Evolutionary conservation across 2,113 vertebrate species (phyloP).

Genomic region (Ageneiosus marmoratus): DNA sequence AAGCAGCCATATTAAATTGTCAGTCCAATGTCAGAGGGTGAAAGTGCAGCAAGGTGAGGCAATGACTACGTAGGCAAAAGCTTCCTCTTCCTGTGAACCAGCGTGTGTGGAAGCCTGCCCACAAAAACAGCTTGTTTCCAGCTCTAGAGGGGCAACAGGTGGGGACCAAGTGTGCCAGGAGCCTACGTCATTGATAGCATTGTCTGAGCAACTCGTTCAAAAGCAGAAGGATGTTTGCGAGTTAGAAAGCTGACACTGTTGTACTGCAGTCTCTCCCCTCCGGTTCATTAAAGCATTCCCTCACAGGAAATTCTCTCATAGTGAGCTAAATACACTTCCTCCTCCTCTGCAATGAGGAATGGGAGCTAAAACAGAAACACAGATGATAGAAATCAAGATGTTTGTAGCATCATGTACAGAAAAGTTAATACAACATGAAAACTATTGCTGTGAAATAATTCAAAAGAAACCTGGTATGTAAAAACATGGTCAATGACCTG

Average conservation of each 20-base stretch:
- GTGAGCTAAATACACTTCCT: constrained; percentile 68
- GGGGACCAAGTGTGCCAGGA: constrained; percentile 28
- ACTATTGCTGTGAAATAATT: neutral
- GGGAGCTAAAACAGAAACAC: neutral
- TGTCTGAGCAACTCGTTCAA: constrained; percentile 36
- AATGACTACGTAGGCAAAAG: constrained; percentile 66
- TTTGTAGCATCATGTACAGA: too few relatives aligned
- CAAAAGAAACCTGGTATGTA: neutral
- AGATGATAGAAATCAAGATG: neutral
- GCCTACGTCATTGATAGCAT: constrained; percentile 37
- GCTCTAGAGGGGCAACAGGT: constrained; percentile 40
- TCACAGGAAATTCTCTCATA: constrained; percentile 64
- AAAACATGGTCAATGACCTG: neutral
- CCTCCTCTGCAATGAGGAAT: constrained; percentile 15
- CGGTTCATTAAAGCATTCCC: constrained; percentile 58
- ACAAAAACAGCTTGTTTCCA: constrained; percentile 48
- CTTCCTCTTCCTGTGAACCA: constrained; percentile 74
- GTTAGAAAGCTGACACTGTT: constrained; percentile 30
- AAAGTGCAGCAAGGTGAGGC: constrained; percentile 66
- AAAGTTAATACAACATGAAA: neutral
- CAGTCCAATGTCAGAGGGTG: constrained; percentile 65
- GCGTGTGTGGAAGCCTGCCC: constrained; percentile 50
- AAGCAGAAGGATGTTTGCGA: constrained; percentile 67
- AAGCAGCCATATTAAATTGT: constrained; percentile 50
- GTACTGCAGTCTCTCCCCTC: constrained; percentile 25